These are phyloP conservation scores for Crematogaster levior DNA, from an alignment of 2,888 invertebrate species.

Conservation along the genomic window DNA sequence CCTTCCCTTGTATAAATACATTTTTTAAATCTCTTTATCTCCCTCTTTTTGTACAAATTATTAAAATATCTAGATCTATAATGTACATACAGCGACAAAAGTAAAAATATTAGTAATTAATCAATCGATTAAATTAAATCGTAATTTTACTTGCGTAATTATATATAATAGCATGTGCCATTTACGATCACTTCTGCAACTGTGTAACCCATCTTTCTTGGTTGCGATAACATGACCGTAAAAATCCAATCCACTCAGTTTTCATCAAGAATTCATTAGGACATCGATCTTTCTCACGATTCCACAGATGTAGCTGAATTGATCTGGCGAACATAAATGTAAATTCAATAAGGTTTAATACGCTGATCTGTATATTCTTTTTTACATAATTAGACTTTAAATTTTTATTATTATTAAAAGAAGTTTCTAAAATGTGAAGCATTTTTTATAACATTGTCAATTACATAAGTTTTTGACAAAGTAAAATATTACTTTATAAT, in stretches of 20 bases:
- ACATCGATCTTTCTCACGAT: conserved; percentile 58
- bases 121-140: neutral
- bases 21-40: neutral
- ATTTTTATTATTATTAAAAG: neutral
- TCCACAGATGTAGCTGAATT: conserved; percentile 14
- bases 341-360: neutral
- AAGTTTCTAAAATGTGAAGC: neutral
- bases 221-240: neutral
- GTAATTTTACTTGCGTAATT: conserved; percentile 5
- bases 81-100: neutral
- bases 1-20: neutral
- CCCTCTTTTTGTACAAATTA: neutral
- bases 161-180: neutral
- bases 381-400: neutral
- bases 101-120: neutral
- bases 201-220: neutral
- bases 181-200: conserved; percentile 38
- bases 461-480: neutral
- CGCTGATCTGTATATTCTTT: neutral
- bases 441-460: neutral
- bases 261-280: conserved; percentile 66
- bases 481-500: neutral
- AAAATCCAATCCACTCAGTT: conserved; percentile 66
- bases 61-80: neutral
- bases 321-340: neutral